A percentile compares a stretch with the other conserved stretches of the same genome.
These are phyloP conservation scores for Lochmaea capreae DNA, from an alignment of 2,888 invertebrate genomes.

Conservation along the genomic window DNA sequence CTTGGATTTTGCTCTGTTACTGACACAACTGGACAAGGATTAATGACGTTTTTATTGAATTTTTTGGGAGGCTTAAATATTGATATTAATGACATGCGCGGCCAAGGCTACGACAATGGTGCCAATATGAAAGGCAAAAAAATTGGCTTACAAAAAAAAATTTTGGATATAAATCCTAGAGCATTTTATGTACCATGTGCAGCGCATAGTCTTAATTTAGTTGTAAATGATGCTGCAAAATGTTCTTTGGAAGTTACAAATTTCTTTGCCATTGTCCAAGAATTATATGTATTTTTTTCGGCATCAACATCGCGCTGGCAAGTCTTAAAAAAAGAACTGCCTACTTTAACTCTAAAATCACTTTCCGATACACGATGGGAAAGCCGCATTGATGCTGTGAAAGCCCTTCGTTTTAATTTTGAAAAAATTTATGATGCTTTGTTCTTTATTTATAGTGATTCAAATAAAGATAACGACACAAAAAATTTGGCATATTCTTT, in stretches of 20 bases:
- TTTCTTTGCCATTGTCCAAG: slow-evolving; percentile 1
- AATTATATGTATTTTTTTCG: slow-evolving; percentile 7
- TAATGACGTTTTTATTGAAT: slow-evolving; percentile 41
- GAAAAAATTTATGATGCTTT: too few relatives aligned
- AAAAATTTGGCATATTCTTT: too few relatives aligned
- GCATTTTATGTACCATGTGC: slow-evolving; percentile 53
- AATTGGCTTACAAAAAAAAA: slow-evolving; percentile 46
- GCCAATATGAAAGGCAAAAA: slow-evolving; percentile 8
- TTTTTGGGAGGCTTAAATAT: slow-evolving; percentile 36
- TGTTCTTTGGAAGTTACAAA: not conserved
- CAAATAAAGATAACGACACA: too few relatives aligned
- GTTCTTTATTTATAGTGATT: too few relatives aligned
- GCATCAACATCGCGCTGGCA: not conserved
- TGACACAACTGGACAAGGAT: slow-evolving; percentile 39
- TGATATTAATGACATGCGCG: slow-evolving; percentile 35
- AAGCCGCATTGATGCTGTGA: too few relatives aligned
- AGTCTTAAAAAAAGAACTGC: too few relatives aligned
- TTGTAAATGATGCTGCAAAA: slow-evolving; percentile 18
- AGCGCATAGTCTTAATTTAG: slow-evolving; percentile 50
- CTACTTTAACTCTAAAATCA: too few relatives aligned
- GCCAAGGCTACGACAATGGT: slow-evolving; percentile 16
- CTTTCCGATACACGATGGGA: too few relatives aligned
- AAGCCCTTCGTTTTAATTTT: too few relatives aligned
- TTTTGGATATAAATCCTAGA: slow-evolving; percentile 45
- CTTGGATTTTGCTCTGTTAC: slow-evolving; percentile 13